Conservation (phyloP, 30 jellyfish, hydroid and myxozoan species). For the Morbakka virulenta region DNA sequence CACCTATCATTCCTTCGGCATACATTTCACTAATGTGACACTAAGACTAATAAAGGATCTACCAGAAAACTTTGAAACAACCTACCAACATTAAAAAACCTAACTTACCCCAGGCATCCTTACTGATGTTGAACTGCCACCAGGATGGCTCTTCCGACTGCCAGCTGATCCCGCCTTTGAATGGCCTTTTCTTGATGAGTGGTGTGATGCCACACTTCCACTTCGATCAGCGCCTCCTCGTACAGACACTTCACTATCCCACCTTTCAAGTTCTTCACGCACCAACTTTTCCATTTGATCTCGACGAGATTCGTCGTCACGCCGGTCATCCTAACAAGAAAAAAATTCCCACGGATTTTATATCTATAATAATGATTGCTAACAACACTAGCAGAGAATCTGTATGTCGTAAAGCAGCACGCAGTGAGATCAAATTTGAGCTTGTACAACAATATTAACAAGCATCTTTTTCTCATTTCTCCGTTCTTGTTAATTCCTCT, state of each 20-base stretch:
- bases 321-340: conserved; percentile 54
- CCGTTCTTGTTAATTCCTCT: neutral
- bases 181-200: conserved; percentile 37
- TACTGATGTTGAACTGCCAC: conserved; percentile 66
- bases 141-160: conserved; percentile 53
- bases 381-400: too few relatives aligned
- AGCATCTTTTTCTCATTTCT: too few relatives aligned
- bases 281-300: conserved; percentile 94
- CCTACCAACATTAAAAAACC: neutral
- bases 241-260: conserved; percentile 80
- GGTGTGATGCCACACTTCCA: conserved; percentile 58
- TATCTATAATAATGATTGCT: too few relatives aligned
- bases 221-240: conserved; percentile 52
- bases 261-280: conserved; percentile 88
- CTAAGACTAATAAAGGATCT: too few relatives aligned
- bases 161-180: conserved; percentile 48
- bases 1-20: too few relatives aligned
- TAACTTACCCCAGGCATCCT: conserved; percentile 49
- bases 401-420: too few relatives aligned
- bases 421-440: too few relatives aligned
- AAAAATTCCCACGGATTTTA: neutral
- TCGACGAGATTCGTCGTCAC: conserved; percentile 71
- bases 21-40: too few relatives aligned
- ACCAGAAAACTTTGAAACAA: neutral
- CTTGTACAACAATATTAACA: too few relatives aligned